Base-by-base conservation (phyloP, 2,113 vertebrate genomes). In the Tupaia tana region DNA sequence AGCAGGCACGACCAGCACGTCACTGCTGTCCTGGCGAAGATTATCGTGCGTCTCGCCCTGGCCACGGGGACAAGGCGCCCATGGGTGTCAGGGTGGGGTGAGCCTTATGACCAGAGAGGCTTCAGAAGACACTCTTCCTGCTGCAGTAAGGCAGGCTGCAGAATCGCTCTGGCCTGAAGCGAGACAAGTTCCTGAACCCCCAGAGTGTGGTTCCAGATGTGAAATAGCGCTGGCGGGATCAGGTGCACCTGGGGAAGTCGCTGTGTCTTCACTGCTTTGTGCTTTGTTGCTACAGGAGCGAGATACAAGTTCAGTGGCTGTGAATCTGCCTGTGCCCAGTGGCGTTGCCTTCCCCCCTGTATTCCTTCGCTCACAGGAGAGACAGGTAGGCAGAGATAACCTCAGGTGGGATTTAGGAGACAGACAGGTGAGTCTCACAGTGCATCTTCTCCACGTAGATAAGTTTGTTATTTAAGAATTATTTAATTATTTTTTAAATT, bases 21-120 rank as follows among this genome's bases (percentile, higher is more conserved):
- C 98, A 99, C 99, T 88, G 99, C 99, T 27, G 99, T 99, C 90
- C 98, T 99, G 92, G 99, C 98, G 86, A 99, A 98, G 98, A 99
- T 99, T 73, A 98, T 99, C 97, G 99, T 99, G 97, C 97, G 99
- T 98, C 27, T 95, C 8, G 54, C 71, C 13, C 89, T 56, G 12
- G 52, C 64, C 86, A 59, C 73, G n/a, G 15, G 81, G 54, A 63
- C 5, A n/a, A 63, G 69, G 25, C 10, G 1, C 66, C 16, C 12
- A 74, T 73, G 78, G 87, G 9, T 43, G 29, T 24, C 18, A 59
- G 34, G 66, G 13, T 86, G 16, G 29, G 43, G n/a, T 67, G 31
- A 75, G 73, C 12, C 18, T 75, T 69, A 34, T 54, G 52, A 87
- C 24, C n/a, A 61, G 58, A 89, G 12, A 59, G 12, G 43, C 43